Evolutionary conservation across 1,140 invertebrate species (phyloP), one percentile per base, ranked within the genome.

Genomic region (Geopemphigus sp.): DNA sequence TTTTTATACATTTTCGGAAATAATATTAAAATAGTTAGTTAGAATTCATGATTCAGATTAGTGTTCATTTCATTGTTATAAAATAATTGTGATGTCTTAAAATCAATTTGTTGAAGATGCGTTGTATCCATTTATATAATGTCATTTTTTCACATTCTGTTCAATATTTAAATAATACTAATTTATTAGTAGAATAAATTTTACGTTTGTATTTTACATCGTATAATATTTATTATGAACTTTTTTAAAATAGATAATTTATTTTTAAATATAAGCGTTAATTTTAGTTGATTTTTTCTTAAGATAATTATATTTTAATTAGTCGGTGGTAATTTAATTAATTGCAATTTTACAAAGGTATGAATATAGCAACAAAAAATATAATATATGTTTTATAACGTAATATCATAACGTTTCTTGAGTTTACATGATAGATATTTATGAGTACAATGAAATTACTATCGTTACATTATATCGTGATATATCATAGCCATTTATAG

Each of bases 371-470:
- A n/a, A n/a, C n/a, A n/a, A n/a, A n/a, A n/a, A n/a, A n/a, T n/a
- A n/a, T n/a, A n/a, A n/a, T n/a, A n/a, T n/a, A n/a, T n/a, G 11
- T 5, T 45, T 66, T 45, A 45, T 47, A 66, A 66, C 45, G 12
- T 45, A 66, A 66, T 45, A 5, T 66, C n/a, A 68, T 50, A 24
- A 47, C 39, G n/a, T 47, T 68, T 68, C 19, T 32, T 64, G 19
- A 39, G 14, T 66, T 66, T 66, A 15, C 17, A 68, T 15, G 19
- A 68, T 47, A 68, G 47, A 68, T 68, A 68, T 66, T 66, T 39
- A 22, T 66, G 22, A 66, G 11, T 45, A 22, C n/a, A 50, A 47
- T 17, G 5, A 47, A 47, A 68, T 47, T 68, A 47, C n/a, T n/a
- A 24, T 39, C 39, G n/a, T 68, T 68, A n/a, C 19, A 68, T 47